Evolutionary conservation across 2,797 vertebrate genomes (phyloP).

Genomic region (Pseudomugil gertrudae): DNA sequence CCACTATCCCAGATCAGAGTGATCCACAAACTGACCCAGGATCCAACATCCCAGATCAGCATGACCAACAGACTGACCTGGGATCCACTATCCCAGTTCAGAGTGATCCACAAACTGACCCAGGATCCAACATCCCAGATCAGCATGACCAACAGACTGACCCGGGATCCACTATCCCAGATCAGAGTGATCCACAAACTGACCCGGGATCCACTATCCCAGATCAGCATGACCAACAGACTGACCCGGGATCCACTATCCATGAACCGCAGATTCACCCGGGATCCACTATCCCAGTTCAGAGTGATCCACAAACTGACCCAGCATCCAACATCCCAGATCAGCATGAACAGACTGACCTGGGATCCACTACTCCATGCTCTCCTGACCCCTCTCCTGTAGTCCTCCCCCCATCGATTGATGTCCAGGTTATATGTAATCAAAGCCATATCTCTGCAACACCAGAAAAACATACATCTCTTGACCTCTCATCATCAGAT

Average conservation of each 20-base stretch:
- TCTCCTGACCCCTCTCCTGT: conserved; percentile 6
- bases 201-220: too few species aligned
- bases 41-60: not conserved
- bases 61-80: conserved; percentile 9
- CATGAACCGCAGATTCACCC: conserved; percentile 12
- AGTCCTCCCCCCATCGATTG: conserved; percentile 1
- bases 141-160: too few species aligned
- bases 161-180: too few species aligned
- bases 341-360: not conserved
- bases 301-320: too few species aligned
- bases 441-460: conserved; percentile 1
- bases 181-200: too few species aligned
- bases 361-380: conserved; percentile 4
- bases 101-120: not conserved
- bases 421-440: conserved; percentile 7
- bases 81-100: not conserved
- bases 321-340: too few species aligned
- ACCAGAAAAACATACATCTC: not conserved
- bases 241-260: too few species aligned
- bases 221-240: too few species aligned
- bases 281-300: not conserved
- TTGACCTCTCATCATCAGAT: conserved; percentile 18
- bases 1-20: too few species aligned
- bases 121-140: conserved; percentile 1
- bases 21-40: too few species aligned